These are phyloP conservation scores for Laothoe populi DNA, from an alignment of 2,888 invertebrate species.

Conservation along the genomic window DNA sequence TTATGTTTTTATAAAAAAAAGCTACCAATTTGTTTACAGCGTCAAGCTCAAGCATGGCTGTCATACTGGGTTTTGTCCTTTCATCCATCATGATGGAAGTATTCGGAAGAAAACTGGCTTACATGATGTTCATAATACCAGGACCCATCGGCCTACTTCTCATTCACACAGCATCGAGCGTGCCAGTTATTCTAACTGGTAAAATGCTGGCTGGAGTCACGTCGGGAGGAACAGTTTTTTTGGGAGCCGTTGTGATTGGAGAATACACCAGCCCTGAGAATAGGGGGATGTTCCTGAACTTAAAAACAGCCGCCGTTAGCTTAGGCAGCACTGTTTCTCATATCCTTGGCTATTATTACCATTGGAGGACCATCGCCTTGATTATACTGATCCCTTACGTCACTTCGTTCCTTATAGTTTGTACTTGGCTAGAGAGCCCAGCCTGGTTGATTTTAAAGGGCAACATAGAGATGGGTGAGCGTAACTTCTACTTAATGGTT, in stretches of 20 bases:
- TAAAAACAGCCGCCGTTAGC: slow-evolving; percentile 51
- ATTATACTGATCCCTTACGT: slow-evolving; percentile 42
- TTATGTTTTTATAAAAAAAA: neutral
- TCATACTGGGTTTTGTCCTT: slow-evolving; percentile 43
- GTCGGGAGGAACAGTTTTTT: slow-evolving; percentile 70
- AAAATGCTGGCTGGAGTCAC: slow-evolving; percentile 63
- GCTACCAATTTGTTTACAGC: slow-evolving; percentile 39
- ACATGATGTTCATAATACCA: slow-evolving; percentile 63
- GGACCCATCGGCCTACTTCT: slow-evolving; percentile 76
- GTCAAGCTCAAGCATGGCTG: slow-evolving; percentile 43
- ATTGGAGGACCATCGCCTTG: slow-evolving; percentile 52
- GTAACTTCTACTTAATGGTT: slow-evolving; percentile 75
- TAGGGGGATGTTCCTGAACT: slow-evolving; percentile 56
- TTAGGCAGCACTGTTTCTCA: slow-evolving; percentile 50
- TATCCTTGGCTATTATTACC: slow-evolving; percentile 44
- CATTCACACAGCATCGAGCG: slow-evolving; percentile 56
- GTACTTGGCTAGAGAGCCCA: slow-evolving; percentile 84
- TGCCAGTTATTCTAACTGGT: slow-evolving; percentile 52
- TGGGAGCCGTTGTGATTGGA: slow-evolving; percentile 59
- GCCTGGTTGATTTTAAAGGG: slow-evolving; percentile 78
- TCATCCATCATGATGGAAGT: slow-evolving; percentile 43
- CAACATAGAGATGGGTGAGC: slow-evolving; percentile 60
- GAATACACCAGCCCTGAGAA: slow-evolving; percentile 57
- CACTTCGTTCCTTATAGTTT: slow-evolving; percentile 50
- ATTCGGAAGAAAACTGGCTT: slow-evolving; percentile 72